These are phyloP conservation scores for Diabrotica virgifera DNA, from an alignment of 1,140 invertebrate species.

Conservation along the genomic window DNA sequence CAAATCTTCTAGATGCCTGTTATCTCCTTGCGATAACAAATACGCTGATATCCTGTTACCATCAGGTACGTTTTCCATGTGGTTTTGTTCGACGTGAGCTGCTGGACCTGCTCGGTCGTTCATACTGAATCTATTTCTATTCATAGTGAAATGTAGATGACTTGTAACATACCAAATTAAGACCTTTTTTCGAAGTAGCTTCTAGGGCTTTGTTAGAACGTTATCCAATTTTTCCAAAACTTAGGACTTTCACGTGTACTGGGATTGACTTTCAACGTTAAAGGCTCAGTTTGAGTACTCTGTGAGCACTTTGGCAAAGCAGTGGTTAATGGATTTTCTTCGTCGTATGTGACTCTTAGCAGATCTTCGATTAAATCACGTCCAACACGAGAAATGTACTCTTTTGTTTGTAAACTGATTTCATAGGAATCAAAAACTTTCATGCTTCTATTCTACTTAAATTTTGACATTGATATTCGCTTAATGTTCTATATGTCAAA, in stretches of 20 bases:
- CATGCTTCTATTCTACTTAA: slow-evolving; percentile 19
- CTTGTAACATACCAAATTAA: not conserved
- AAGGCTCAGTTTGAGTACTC: slow-evolving; percentile 25
- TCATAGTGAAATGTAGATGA: not conserved
- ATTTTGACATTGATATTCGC: slow-evolving; percentile 10
- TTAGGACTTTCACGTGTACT: not conserved
- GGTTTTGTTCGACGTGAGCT: too few species aligned
- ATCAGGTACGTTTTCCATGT: not conserved
- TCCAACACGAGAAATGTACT: slow-evolving; percentile 28
- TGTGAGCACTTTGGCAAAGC: slow-evolving; percentile 25
- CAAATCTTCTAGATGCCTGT: slow-evolving; percentile 16
- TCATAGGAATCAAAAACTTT: slow-evolving; percentile 15
- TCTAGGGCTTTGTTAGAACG: slow-evolving; percentile 18
- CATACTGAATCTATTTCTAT: too few species aligned
- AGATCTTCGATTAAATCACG: slow-evolving; percentile 31
- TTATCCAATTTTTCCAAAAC: not conserved
- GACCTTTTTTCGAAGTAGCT: slow-evolving; percentile 5
- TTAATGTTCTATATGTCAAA: too few species aligned
- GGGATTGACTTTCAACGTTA: not conserved
- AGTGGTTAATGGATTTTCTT: slow-evolving; percentile 28
- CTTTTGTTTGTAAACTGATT: slow-evolving; percentile 23
- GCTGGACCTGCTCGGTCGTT: too few species aligned
- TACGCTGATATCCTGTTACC: slow-evolving; percentile 4
- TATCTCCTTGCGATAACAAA: slow-evolving; percentile 16
- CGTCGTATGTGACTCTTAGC: slow-evolving; percentile 30